These are phyloP conservation scores for Hippolais icterina DNA, from an alignment of 2,113 vertebrate species.

Conservation along the genomic window DNA sequence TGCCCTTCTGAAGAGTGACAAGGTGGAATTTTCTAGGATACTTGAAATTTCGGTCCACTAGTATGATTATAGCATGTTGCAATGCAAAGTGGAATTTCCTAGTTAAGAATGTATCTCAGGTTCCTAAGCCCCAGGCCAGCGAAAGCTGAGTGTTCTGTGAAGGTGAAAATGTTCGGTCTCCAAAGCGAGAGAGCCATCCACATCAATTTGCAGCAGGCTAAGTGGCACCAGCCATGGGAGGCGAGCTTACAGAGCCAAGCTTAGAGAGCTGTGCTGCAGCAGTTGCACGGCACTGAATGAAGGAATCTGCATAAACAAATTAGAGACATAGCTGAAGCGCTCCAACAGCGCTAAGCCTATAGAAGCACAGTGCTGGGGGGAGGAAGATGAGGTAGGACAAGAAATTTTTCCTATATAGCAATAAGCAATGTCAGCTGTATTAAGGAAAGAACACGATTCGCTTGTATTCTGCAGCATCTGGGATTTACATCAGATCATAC, in stretches of 20 bases:
- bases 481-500: not conserved
- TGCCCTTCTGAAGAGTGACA: constrained; percentile 70
- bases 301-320: constrained; percentile 55
- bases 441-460: not conserved
- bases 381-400: not conserved
- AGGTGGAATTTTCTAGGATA: constrained; percentile 72
- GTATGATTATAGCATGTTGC: constrained; percentile 44
- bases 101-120: constrained; percentile 76
- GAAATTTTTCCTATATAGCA: not conserved
- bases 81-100: constrained; percentile 54
- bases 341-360: not conserved
- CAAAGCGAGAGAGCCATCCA: constrained; percentile 65
- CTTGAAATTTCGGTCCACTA: constrained; percentile 65
- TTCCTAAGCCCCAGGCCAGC: constrained; percentile 68
- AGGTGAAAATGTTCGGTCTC: constrained; percentile 71
- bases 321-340: not conserved
- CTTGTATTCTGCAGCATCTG: not conserved
- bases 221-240: constrained; percentile 74
- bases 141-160: constrained; percentile 40
- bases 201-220: constrained; percentile 75
- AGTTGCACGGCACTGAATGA: constrained; percentile 2
- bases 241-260: constrained; percentile 19
- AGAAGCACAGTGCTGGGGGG: not conserved
- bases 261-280: constrained; percentile 15
- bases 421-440: not conserved